Base-by-base conservation (phyloP, 2,113 vertebrate species). In the Apus apus region DNA sequence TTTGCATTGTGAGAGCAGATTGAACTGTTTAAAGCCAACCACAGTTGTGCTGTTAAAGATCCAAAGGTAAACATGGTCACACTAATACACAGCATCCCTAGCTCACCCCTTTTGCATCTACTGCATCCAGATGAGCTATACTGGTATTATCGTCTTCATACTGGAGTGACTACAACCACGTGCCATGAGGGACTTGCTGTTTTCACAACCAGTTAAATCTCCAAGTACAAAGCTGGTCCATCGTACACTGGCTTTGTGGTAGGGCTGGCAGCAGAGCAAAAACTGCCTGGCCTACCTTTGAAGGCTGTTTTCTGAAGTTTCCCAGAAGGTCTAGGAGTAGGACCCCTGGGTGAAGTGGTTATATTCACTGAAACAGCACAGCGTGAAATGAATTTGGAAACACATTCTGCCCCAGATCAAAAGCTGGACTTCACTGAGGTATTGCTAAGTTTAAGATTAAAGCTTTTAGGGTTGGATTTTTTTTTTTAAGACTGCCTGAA, bases 371-470 rank as follows among this genome's bases (percentile, higher is more conserved):
- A 65, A 95, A 95, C 80, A 96, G 93, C 93, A 75, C 86, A 95
- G 93, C 85, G 53, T 96, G 96, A 96, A 97, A 96, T 87, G 90
- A 94, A 89, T 88, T 56, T 93, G 87, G 95, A 96, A 96, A 84
- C 94, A 94, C 93, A 78, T 64, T 92, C 75, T 94, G 94, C 92
- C 68, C 58, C 53, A 25, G 68, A 96, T 96, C 90, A 97, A 97
- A 97, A 96, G 92, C 85, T 89, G 65, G 60, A 67, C 90, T 94
- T 86, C 90, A 92, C 45, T 30, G 92, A 94, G 79, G 75, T 86
- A 86, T 81, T 60, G 87, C 90, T 93, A 18, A 40, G 83, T 92
- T 82, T 93, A 93, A 95, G 72, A 96, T 93, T 89, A 95, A 95
- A 95, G 93, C 90, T 48, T 90, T 75, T 57, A 70, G 80, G 75